phyloP scores from a whole-genome alignment of 2,888 invertebrate species.

The Caenorhabditis sp. region DNA sequence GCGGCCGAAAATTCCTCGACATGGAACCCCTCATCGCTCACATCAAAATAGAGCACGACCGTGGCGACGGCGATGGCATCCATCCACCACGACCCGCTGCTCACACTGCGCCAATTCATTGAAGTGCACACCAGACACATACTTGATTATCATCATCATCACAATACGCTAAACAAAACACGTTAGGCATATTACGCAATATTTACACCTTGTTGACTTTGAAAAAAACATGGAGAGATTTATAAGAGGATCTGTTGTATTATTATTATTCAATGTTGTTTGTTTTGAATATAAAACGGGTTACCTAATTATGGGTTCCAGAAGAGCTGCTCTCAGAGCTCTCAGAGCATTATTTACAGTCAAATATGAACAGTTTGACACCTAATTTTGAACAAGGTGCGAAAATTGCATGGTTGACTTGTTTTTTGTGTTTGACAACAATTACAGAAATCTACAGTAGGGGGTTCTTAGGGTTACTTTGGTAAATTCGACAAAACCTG shows the following conservation, averaged over 20 bases:
- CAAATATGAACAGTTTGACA: too few species aligned
- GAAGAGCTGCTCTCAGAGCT: too few species aligned
- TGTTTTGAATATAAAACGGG: too few species aligned
- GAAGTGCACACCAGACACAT: neutral
- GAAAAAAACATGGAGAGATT: neutral
- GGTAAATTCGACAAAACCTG: too few species aligned
- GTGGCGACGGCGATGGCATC: conserved; percentile 20
- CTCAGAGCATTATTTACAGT: too few species aligned
- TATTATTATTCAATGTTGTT: too few species aligned
- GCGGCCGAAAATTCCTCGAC: conserved; percentile 38
- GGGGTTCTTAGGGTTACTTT: too few species aligned
- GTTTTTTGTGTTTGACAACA: too few species aligned
- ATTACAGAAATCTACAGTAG: too few species aligned
- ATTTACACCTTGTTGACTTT: neutral
- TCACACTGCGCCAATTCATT: conserved; percentile 43
- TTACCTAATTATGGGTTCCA: too few species aligned
- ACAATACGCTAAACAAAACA: neutral
- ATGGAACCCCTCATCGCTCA: conserved; percentile 46
- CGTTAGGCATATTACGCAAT: neutral
- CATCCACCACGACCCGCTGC: conserved; percentile 38
- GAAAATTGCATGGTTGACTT: too few species aligned
- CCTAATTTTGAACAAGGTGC: too few species aligned
- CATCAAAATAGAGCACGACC: conserved; percentile 45
- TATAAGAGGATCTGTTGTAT: neutral
- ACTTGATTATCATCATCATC: neutral